Percentiles rank a stretch among this genome's conserved stretches.
Conservation (phyloP, 2,797 vertebrate genomes). For the Momotus momota region DNA sequence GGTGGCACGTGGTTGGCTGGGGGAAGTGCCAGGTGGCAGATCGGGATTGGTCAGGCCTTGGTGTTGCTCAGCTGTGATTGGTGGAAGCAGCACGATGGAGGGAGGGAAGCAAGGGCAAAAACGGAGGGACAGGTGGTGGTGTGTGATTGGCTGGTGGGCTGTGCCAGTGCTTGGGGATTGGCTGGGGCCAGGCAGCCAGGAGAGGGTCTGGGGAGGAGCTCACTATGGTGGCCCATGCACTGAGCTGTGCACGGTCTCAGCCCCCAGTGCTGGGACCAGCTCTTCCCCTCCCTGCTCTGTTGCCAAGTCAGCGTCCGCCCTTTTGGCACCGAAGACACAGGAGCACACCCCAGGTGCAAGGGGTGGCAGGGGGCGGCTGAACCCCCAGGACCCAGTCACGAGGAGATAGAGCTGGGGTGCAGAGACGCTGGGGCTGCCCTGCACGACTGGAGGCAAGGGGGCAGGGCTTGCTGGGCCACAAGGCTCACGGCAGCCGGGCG, state of each 20-base stretch:
- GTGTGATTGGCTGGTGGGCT: not conserved
- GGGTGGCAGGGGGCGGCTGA: not conserved
- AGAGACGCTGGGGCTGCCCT: fast-evolving
- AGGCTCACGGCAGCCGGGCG: fast-evolving
- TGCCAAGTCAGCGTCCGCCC: fast-evolving
- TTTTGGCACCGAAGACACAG: fast-evolving
- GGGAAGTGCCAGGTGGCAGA: fast-evolving
- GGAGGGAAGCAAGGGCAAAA: fast-evolving
- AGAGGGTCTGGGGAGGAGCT: not conserved
- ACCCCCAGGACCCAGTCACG: fast-evolving
- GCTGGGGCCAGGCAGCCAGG: fast-evolving
- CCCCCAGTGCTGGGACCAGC: fast-evolving
- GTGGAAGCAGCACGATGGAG: not conserved
- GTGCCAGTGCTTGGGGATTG: not conserved
- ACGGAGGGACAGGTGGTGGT: not conserved
- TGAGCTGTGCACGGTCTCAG: not conserved
- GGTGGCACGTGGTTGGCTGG: not conserved
- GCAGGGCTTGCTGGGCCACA: fast-evolving
- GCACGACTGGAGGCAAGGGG: fast-evolving
- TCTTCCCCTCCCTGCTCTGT: fast-evolving
- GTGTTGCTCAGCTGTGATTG: not conserved
- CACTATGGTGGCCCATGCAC: fast-evolving
- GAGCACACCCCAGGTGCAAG: fast-evolving
- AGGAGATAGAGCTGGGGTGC: fast-evolving
- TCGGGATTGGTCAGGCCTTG: not conserved